Percentiles rank a stretch among this genome's conserved stretches.
Evolutionary conservation across 2,113 vertebrate genomes (phyloP).

Genomic region (Herpailurus yagouaroundi): DNA sequence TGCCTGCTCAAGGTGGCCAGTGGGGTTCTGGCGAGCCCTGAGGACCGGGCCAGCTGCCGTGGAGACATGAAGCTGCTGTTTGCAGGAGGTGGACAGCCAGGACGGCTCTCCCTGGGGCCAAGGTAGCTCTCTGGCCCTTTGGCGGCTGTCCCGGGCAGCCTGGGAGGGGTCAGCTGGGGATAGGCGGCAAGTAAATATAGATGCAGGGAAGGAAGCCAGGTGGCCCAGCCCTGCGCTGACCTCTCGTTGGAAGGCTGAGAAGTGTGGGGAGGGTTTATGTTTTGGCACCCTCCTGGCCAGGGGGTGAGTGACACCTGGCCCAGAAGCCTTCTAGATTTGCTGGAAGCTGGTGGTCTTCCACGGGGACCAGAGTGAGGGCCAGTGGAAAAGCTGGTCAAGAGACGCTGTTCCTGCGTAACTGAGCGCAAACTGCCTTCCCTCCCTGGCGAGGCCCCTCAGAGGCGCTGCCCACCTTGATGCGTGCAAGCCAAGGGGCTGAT

Average conservation of each 20-base stretch:
- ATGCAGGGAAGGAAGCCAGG: conserved; percentile 54
- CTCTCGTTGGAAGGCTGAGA: background rate
- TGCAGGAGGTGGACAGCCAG: background rate
- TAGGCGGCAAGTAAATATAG: conserved; percentile 69
- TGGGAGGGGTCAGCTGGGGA: conserved; percentile 65
- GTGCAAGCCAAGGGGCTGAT: background rate
- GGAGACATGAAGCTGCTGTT: background rate
- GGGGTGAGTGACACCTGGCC: background rate
- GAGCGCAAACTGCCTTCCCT: background rate
- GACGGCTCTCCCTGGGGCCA: background rate
- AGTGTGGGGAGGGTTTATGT: background rate
- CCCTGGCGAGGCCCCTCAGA: background rate
- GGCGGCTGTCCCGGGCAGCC: background rate
- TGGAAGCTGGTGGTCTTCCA: background rate
- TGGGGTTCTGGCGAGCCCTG: background rate
- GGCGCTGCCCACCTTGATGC: background rate
- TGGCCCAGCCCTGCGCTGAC: background rate
- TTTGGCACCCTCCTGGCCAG: background rate
- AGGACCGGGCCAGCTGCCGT: background rate
- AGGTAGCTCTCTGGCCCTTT: background rate
- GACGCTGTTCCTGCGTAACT: background rate
- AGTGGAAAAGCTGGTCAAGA: background rate
- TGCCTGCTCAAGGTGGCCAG: background rate
- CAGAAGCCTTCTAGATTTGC: background rate
- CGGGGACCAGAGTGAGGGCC: background rate